Conservation (phyloP, 2,797 vertebrate species). For the Cottoperca gobio region DNA sequence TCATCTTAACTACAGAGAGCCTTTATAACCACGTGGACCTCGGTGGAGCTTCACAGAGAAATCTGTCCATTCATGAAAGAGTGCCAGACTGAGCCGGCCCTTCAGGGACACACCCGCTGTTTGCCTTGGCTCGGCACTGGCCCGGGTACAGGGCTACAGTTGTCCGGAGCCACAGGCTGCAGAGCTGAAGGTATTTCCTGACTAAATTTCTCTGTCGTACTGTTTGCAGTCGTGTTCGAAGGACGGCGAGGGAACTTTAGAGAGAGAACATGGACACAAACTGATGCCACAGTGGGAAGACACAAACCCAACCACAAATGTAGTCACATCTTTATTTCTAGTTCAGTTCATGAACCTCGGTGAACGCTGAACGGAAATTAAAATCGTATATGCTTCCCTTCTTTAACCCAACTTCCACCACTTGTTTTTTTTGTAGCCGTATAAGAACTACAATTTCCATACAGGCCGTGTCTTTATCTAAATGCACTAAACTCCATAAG, state of each 20-base stretch:
- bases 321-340: constrained; percentile 28
- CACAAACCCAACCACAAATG: constrained; percentile 40
- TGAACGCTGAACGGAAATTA: constrained; percentile 67
- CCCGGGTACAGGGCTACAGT: constrained; percentile 90
- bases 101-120: constrained; percentile 91
- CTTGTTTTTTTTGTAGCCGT: constrained; percentile 33
- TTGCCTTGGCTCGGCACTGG: constrained; percentile 91
- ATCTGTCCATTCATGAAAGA: constrained; percentile 88
- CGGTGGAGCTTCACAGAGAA: constrained; percentile 86
- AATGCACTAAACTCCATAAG: constrained; percentile 51
- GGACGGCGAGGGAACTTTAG: constrained; percentile 49
- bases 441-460: constrained; percentile 30
- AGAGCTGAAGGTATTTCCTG: constrained; percentile 91
- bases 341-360: constrained; percentile 28
- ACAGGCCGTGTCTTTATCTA: constrained; percentile 48
- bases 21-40: constrained; percentile 88
- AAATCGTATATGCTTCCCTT: constrained; percentile 54
- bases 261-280: constrained; percentile 50
- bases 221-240: constrained; percentile 68
- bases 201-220: constrained; percentile 86
- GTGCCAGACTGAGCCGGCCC: constrained; percentile 89
- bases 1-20: constrained; percentile 89
- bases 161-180: constrained; percentile 89
- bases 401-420: constrained; percentile 34
- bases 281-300: constrained; percentile 33